A percentile compares a stretch with the other conserved stretches of the same genome.
phyloP scores from a whole-genome alignment of 2,888 invertebrate genomes.

The Scelioninae gen. 2 region DNA sequence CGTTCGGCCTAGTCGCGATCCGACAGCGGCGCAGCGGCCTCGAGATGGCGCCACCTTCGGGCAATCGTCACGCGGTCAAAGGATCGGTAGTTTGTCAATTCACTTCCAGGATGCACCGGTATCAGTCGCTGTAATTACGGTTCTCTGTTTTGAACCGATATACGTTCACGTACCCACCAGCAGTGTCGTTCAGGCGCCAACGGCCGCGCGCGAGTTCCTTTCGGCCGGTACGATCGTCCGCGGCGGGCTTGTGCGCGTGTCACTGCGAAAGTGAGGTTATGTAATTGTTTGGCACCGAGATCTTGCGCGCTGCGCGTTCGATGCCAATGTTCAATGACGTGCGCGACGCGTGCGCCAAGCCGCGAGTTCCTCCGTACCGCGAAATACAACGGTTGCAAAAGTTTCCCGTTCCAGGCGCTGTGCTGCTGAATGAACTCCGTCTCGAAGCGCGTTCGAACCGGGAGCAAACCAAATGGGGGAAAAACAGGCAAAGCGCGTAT shows the following conservation, averaged over 20 bases:
- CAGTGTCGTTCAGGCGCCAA: constrained; percentile 62
- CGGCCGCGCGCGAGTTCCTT: constrained; percentile 61
- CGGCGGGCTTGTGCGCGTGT: constrained; percentile 44
- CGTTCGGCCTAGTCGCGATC: too few species aligned
- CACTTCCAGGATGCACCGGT: constrained; percentile 62
- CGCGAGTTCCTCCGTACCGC: constrained; percentile 21
- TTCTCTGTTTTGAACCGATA: constrained; percentile 65
- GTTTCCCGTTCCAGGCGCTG: too few species aligned
- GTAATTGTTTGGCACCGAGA: constrained; percentile 61
- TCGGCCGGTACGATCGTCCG: constrained; percentile 43
- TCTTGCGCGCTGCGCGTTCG: constrained; percentile 58
- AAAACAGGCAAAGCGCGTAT: too few species aligned
- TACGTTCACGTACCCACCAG: constrained; percentile 61
- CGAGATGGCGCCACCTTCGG: constrained; percentile 55
- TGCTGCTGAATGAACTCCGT: too few species aligned
- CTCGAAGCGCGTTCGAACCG: too few species aligned
- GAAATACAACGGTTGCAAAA: constrained; percentile 10
- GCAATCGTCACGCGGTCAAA: constrained; percentile 43
- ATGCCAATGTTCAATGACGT: constrained; percentile 62
- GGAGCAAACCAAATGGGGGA: too few species aligned
- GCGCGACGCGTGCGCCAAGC: constrained; percentile 53
- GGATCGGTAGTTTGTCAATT: constrained; percentile 60
- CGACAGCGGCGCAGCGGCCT: too few species aligned
- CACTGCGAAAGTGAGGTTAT: constrained; percentile 63
- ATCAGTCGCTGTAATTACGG: constrained; percentile 64